A percentile compares a stretch with the other conserved stretches of the same genome.
phyloP scores from a whole-genome alignment of 2,888 invertebrate genomes.

The Invenusta paracnida region DNA sequence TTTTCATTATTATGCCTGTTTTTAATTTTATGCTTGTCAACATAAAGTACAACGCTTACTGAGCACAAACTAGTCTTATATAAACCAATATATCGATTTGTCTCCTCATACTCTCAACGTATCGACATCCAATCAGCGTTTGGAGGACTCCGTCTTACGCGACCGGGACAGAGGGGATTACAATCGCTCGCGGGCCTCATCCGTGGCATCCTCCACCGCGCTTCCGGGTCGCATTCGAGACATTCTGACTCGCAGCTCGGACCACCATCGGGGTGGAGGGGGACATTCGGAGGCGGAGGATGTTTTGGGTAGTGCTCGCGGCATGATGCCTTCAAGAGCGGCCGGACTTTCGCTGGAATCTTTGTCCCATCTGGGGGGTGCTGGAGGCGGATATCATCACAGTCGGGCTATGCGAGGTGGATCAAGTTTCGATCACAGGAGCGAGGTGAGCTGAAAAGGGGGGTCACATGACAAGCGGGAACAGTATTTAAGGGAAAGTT shows the following conservation, averaged over 20 bases:
- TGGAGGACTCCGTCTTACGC: neutral
- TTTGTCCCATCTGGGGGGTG: neutral
- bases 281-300: neutral
- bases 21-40: too few species aligned
- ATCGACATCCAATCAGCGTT: neutral
- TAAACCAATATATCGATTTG: too few species aligned
- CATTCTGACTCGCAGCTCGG: neutral
- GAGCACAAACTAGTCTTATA: too few species aligned
- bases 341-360: neutral
- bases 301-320: neutral
- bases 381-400: neutral
- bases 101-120: too few species aligned
- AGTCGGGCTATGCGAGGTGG: neutral
- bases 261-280: neutral
- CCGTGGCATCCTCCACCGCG: neutral
- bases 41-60: too few species aligned
- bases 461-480: too few species aligned
- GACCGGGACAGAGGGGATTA: neutral
- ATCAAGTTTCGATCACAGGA: neutral
- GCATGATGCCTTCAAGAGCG: neutral
- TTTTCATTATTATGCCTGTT: too few species aligned
- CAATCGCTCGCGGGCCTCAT: neutral
- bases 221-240: neutral
- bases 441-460: neutral
- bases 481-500: too few species aligned